A percentile compares a stretch with the other conserved stretches of the same genome.
Evolutionary conservation across 53 echinoderm and acorn worm species (phyloP).

Genomic region (Apostichopus leukothele): DNA sequence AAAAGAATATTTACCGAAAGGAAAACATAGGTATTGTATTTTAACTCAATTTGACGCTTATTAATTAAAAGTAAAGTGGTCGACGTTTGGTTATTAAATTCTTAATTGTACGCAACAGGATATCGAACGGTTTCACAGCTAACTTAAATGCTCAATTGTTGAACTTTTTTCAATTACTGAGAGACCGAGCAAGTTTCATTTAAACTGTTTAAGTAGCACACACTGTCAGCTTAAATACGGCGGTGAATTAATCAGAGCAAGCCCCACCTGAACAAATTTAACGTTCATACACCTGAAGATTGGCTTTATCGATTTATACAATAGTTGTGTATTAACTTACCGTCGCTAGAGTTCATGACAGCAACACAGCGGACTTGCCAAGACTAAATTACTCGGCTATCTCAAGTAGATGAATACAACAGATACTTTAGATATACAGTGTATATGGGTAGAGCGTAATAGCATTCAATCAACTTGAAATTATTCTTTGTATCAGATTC

Average conservation of each 20-base stretch:
- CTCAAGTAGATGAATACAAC: neutral
- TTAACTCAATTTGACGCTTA: too few species aligned
- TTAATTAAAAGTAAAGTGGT: too few species aligned
- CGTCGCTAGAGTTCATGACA: neutral
- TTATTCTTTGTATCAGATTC: too few species aligned
- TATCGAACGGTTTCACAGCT: neutral
- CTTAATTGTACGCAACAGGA: too few species aligned
- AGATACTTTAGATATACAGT: neutral
- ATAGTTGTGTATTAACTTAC: neutral
- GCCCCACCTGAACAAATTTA: neutral
- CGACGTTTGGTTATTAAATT: too few species aligned
- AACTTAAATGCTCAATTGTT: neutral
- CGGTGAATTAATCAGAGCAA: slow-evolving; percentile 2
- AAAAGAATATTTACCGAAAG: too few species aligned
- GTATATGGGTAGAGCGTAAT: too few species aligned
- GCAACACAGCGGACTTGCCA: neutral
- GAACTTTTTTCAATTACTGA: neutral
- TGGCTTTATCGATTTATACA: neutral
- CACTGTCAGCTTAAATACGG: slow-evolving; percentile 5
- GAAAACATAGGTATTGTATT: too few species aligned
- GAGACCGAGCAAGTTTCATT: neutral
- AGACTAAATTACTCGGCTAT: neutral
- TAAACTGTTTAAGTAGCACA: neutral
- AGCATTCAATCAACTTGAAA: too few species aligned
- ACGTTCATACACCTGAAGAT: neutral